phyloP scores from a whole-genome alignment of 1,140 invertebrate genomes.

The Drosophila pseudoobscura region DNA sequence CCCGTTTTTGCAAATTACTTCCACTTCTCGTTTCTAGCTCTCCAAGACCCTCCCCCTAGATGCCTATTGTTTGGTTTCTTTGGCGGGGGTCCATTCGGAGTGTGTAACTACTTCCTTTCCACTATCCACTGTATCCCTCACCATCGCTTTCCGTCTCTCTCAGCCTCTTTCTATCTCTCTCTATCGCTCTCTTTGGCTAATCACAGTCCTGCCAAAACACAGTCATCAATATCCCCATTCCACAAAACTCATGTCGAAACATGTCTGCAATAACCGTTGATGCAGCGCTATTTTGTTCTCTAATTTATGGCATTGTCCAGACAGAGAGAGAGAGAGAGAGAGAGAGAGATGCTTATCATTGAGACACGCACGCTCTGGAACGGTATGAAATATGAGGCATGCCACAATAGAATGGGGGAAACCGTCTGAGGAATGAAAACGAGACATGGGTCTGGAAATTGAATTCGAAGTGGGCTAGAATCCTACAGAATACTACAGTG shows the following conservation, averaged over 20 bases:
- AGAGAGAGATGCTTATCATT: conserved; percentile 52
- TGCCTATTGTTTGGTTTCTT: conserved; percentile 35
- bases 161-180: not conserved
- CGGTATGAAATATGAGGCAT: conserved; percentile 65
- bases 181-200: conserved; percentile 24
- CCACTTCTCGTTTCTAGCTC: conserved; percentile 55
- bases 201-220: conserved; percentile 54
- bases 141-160: not conserved
- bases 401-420: too few relatives aligned
- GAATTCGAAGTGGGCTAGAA: too few relatives aligned
- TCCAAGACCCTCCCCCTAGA: not conserved
- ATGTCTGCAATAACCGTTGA: conserved; percentile 70
- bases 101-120: conserved; percentile 43
- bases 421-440: too few relatives aligned
- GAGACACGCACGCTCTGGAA: conserved; percentile 39
- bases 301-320: conserved; percentile 76
- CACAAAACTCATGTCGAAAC: conserved; percentile 34
- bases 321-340: too few relatives aligned
- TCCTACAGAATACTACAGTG: too few relatives aligned
- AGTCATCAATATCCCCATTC: conserved; percentile 60
- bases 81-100: conserved; percentile 50
- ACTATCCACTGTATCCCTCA: too few relatives aligned
- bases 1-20: conserved; percentile 77
- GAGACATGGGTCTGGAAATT: too few relatives aligned
- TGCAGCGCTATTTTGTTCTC: conserved; percentile 49